Base-by-base conservation (phyloP, 2,888 invertebrate species). In the Melieria crassipennis region DNA sequence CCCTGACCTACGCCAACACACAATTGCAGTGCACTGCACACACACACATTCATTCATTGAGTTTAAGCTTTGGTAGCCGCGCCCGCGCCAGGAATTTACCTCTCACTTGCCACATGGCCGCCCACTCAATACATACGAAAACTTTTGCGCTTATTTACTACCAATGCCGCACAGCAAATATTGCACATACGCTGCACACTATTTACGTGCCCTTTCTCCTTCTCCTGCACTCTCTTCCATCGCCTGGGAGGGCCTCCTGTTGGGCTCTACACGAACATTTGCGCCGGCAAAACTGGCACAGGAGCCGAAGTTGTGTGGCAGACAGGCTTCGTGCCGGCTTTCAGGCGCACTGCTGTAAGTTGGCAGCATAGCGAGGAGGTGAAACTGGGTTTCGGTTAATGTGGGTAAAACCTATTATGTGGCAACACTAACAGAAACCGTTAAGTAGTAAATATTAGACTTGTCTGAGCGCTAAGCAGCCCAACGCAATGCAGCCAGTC, bases 1-100 rank as follows among this genome's bases (percentile, higher is more conserved):
- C 77, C 78, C 74, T 78, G 77, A 78, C 78, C 78, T 78, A 73
- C 73, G 73, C 72, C 75, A 78, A 78, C 76, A 74, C 69, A 74
- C 69, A 74, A 74, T 75, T 75, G 73, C 73, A 73, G 74, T 76
- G 72, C 75, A 45, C 47, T 58, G 45, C 50, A 48, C 16, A 16
- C 65, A 64, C 16, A 50, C 13, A 57, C 16, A 56, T 65, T 9
- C 42, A 42, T 55, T 16, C 30, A 16, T 42, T 16, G 10, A 7
- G 10, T 58, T 13, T 58, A 58, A 16, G 2, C 42, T 16, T 13
- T 7, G 4, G 10, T 58, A 58, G n/a, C 16, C 30, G 13, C 10
- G 9, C 9, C 11, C 52, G 5, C 11, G 5, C 11, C n/a, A n/a
- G 5, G 52, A 11, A 52, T 13, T 52, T 52, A 52, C 52, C 13